Percentiles rank a stretch among this genome's conserved stretches.
These are phyloP conservation scores for Trichomycterus rosablanca DNA, from an alignment of 2,113 vertebrate genomes.

Conservation along the genomic window DNA sequence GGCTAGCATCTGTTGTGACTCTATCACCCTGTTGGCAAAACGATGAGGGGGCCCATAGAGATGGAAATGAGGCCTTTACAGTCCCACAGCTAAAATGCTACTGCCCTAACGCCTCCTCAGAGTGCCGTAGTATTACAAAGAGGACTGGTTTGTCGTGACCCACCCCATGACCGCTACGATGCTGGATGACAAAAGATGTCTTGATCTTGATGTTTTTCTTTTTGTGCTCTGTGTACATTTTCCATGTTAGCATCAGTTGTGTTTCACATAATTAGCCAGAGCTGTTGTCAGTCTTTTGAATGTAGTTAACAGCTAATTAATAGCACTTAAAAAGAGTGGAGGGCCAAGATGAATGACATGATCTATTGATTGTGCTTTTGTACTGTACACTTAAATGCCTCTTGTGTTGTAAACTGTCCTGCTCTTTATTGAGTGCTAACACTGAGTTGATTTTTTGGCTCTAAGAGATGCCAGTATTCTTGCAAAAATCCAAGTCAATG, in stretches of 20 bases:
- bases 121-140: conserved; percentile 42
- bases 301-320: conserved; percentile 19
- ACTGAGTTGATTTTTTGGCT: no score
- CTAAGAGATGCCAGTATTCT: no score
- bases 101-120: conserved; percentile 41
- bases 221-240: conserved; percentile 1
- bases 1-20: conserved; percentile 41
- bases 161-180: conserved; percentile 15
- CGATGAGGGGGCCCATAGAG: conserved; percentile 36
- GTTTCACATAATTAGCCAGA: conserved; percentile 10
- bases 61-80: conserved; percentile 47
- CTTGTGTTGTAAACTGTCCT: conserved; percentile 6
- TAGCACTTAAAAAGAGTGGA: conserved; percentile 7
- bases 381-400: background rate
- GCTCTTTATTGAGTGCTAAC: background rate
- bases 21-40: conserved; percentile 45
- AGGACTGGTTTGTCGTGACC: conserved; percentile 42
- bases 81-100: conserved; percentile 34
- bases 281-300: background rate
- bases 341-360: background rate
- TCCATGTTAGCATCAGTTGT: conserved; percentile 17
- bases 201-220: conserved; percentile 26
- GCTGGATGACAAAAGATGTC: conserved; percentile 13
- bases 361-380: conserved; percentile 11
- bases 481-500: no score